A percentile compares a stretch with the other conserved stretches of the same genome.
Evolutionary conservation across 2,888 invertebrate species (phyloP).

Genomic region (Gymnocheta viridis): DNA sequence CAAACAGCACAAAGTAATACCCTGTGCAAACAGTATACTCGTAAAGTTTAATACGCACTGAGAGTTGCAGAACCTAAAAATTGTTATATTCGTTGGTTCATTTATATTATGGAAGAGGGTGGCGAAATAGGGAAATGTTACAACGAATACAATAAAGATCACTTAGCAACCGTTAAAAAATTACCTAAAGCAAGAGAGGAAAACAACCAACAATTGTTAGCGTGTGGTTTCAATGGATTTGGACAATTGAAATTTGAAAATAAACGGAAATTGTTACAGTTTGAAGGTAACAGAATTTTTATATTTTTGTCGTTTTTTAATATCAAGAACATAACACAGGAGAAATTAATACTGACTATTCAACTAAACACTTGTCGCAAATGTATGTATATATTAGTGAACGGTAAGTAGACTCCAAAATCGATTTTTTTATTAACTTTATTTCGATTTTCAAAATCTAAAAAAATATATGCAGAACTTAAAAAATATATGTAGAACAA

Average conservation of each 20-base stretch:
- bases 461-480: no score
- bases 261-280: constrained; percentile 63
- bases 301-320: not conserved
- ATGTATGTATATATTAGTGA: no score
- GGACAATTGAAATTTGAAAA: constrained; percentile 76
- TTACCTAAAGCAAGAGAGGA: constrained; percentile 31
- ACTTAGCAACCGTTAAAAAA: constrained; percentile 60
- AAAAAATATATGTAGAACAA: no score
- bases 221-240: constrained; percentile 80
- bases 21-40: constrained; percentile 68
- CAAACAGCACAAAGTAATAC: no score
- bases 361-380: no score
- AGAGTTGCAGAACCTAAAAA: constrained; percentile 10
- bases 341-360: no score
- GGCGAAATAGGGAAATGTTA: constrained; percentile 36
- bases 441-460: no score
- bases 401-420: no score
- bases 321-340: no score
- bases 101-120: constrained; percentile 52
- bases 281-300: constrained; percentile 55
- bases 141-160: constrained; percentile 51
- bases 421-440: no score
- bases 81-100: constrained; percentile 26
- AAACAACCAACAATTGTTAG: constrained; percentile 69
- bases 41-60: constrained; percentile 64